phyloP scores from a whole-genome alignment of 2,888 invertebrate species.

The Rhagonycha lutea region DNA sequence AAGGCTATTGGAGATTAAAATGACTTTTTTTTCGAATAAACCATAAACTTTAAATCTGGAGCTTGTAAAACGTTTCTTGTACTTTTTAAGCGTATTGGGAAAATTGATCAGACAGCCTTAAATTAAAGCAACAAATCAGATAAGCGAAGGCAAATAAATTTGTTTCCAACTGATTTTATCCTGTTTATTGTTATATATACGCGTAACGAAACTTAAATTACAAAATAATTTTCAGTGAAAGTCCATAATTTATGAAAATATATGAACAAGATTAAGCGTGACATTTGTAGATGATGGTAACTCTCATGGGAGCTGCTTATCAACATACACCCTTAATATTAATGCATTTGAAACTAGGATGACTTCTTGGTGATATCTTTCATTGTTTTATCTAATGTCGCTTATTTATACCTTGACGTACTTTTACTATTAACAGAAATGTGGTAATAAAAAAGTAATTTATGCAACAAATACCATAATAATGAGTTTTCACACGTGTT shows the following conservation, averaged over 20 bases:
- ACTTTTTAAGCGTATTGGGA: neutral
- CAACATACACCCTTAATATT: neutral
- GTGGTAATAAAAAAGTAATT: too few species aligned
- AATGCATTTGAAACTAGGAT: neutral
- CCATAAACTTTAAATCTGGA: neutral
- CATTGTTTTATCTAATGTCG: neutral
- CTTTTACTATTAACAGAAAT: too few species aligned
- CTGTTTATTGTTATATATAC: neutral
- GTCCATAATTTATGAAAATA: neutral
- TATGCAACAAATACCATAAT: too few species aligned
- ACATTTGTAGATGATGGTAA: neutral
- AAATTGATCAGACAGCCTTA: neutral
- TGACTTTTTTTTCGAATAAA: neutral
- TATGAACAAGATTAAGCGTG: neutral
- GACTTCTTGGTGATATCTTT: neutral
- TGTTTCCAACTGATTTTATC: neutral
- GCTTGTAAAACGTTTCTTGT: neutral
- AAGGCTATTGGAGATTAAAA: neutral
- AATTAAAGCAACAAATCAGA: neutral
- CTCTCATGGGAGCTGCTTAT: neutral
- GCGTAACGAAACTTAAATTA: too few species aligned
- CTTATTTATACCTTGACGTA: too few species aligned
- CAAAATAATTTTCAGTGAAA: neutral
- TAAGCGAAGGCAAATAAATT: neutral
- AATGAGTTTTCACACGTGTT: too few species aligned